Base-by-base conservation (phyloP, 1,140 invertebrate species). In the Aphelenchoides avenae region DNA sequence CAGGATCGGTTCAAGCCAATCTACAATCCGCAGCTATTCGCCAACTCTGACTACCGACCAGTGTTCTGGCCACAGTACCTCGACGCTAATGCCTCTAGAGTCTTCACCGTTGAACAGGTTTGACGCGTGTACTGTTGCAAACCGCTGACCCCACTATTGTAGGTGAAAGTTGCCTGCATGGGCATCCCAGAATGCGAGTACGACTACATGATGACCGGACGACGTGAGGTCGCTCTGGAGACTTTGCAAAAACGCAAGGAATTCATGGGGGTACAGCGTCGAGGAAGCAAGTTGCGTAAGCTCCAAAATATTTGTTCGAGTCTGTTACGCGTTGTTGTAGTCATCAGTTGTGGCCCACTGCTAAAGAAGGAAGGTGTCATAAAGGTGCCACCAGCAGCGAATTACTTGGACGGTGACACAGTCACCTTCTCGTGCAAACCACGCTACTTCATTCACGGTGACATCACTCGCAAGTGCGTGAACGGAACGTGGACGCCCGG, bases 1-100 rank as follows among this genome's bases (percentile, higher is more conserved):
- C n/a, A n/a, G n/a, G n/a, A n/a, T n/a, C n/a, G n/a, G n/a, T n/a
- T n/a, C n/a, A 64, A 64, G 52, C 61, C 61, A 11, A 50, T 65
- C 7, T 65, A 65, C 29, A 65, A 65, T 53, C 61, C 61, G 5
- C 20, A 57, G 11, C 53, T 65, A 1, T 65, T 65, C 37, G 61
- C 62, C 30, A 51, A 40, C 6, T 13, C 52, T 11, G 26, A 52
- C 20, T 65, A 65, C 34, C 31, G 36, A 22, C 62, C 62, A 7
- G 44, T 42, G 24, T 65, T 62, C 42, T 63, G 61, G 60, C 62
- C 62, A 26, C 33, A 51, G 41, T 37, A 31, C 1, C 33, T 65
- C 3, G 59, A 56, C 24, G 40, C 57, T 52, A 64, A 64, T 46
- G 61, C 61, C n/a, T 57, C 61, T 11, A 26, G 52, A 52, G 48